Base-by-base conservation (phyloP, 2,113 vertebrate species). In the Melanocharis versteri region DNA sequence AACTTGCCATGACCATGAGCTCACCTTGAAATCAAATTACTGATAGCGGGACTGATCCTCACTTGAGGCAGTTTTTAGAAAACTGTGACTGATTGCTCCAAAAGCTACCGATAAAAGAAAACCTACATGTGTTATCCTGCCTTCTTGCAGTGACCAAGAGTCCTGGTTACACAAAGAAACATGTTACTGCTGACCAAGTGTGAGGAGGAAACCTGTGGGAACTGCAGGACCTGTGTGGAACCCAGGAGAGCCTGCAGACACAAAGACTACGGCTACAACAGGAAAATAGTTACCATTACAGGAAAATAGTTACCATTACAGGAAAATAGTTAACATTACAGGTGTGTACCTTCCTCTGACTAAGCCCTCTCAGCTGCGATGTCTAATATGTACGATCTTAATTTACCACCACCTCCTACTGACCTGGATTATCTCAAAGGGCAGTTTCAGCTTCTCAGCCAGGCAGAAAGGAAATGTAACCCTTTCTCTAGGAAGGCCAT, bases 11-110 rank as follows among this genome's bases (percentile, higher is more conserved):
- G 89, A 73, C 87, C 87, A 69, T 95, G 89, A 96, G 73, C 78
- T 96, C 89, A 95, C 91, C 91, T 96, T 96, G 93, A 96, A 96
- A 93, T 85, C 61, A 65, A 76, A 85, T 90, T 51, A 95, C 79
- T 85, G 70, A 77, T 28, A 93, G 81, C 24, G 39, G 15, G 30
- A 35, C 61, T 91, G 81, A 45, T 5, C 24, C 35, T 91, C 45
- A 31, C 70, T 90, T 79, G 70, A 95, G 53, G 47, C 69, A 91
- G 64, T 61, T 85, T 87, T 89, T 48, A 50, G 57, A 65, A 89
- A 93, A 69, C 70, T 57, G 4, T 83, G 80, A 79, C 83, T 56
- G 57, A 64, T 94, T 3, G 3, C 62, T 94, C 70, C 50, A 54
- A 87, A 89, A 94, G 15, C 53, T 50, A 22, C 48, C 0, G 0